Base-by-base conservation (phyloP, 2,888 invertebrate species). In the Biston betularia region DNA sequence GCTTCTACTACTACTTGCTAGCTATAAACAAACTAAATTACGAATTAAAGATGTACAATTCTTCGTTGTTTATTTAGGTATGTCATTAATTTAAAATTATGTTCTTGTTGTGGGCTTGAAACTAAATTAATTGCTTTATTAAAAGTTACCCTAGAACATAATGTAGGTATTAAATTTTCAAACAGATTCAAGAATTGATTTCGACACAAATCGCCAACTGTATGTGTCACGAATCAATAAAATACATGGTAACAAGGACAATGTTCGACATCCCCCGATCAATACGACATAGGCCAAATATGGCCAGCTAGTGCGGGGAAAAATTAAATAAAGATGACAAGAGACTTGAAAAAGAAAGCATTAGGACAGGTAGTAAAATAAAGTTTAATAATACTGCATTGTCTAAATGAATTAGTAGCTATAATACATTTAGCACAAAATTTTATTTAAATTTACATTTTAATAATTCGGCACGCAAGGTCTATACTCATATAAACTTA, bases 141-240 rank as follows among this genome's bases (percentile, higher is more conserved):
- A 35, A 11, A 57, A 46, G 46, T 45, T 57, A 33, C 33, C 40
- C 7, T n/a, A n/a, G 45, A 1, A 44, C 9, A 50, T 35, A n/a
- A n/a, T n/a, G n/a, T n/a, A 44, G 12, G 55, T 6, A 44, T 5
- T 45, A 24, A 62, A 50, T 63, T 10, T 53, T 15, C 4, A 24
- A 50, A 40, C 59, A 58, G n/a, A 71, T 64, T 75, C 73, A 74
- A 77, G 74, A 78, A 65, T 56, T 74, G 72, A 79, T 66, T 45
- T 60, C 78, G 75, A 78, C 81, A 81, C 82, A 82, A 79, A 81
- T 80, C 77, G 80, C 77, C 79, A 82, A 79, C 80, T 80, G 83
- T 77, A 77, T 80, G 81, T 82, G 78, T 87, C 89, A 89, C 89
- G 89, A 89, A 81, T 82, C 83, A 87, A 89, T 89, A 88, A 89